These are phyloP conservation scores for Ecdyonurus torrentis DNA, from an alignment of 2,888 invertebrate species.

Conservation along the genomic window DNA sequence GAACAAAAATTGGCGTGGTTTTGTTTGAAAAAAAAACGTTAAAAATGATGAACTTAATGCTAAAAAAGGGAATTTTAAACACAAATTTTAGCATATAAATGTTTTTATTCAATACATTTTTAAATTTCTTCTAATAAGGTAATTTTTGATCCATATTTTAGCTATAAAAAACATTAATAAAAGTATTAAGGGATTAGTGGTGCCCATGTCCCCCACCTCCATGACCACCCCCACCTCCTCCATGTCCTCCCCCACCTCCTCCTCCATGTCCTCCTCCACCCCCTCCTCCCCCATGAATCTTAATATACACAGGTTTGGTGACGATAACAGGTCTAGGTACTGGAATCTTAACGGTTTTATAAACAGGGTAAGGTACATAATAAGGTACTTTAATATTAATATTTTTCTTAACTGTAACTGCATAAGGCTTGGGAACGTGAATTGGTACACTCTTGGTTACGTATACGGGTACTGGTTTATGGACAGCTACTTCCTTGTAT, in stretches of 20 bases:
- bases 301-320: slow-evolving; percentile 3
- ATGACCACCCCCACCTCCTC: background rate
- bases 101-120: no score
- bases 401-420: slow-evolving; percentile 33
- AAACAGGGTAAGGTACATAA: background rate
- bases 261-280: background rate
- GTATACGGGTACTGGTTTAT: slow-evolving; percentile 34
- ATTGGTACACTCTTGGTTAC: slow-evolving; percentile 47
- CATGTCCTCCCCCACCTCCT: background rate
- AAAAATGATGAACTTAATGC: no score
- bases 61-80: no score
- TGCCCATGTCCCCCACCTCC: background rate
- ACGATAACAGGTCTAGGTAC: slow-evolving; percentile 55
- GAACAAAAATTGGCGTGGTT: no score
- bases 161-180: no score
- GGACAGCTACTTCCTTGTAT: slow-evolving; percentile 37
- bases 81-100: no score
- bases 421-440: slow-evolving; percentile 54
- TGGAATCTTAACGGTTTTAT: slow-evolving; percentile 37
- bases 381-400: background rate
- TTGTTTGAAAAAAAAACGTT: no score
- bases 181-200: no score
- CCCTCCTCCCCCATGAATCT: background rate
- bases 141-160: no score
- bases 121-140: no score